phyloP scores from a whole-genome alignment of 2,113 vertebrate species.

The Rhea pennata region DNA sequence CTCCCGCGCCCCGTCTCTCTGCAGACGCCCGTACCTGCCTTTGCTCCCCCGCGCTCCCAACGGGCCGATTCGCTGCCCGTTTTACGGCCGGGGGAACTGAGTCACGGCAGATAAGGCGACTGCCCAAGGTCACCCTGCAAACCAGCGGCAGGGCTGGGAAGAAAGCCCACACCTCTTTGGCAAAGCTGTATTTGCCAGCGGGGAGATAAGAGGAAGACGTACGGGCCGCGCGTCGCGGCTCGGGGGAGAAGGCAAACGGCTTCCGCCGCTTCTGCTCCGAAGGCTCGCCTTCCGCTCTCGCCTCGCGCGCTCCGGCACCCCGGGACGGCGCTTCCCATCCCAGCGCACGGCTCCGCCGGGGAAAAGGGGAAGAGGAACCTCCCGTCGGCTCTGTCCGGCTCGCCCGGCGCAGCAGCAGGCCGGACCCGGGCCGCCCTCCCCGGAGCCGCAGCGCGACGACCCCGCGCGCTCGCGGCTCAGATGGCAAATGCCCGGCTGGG shows the following conservation, averaged over 20 bases:
- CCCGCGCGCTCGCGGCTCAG: rapidly evolving
- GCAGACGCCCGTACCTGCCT: too few species aligned
- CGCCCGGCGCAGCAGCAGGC: background rate
- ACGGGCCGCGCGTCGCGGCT: background rate
- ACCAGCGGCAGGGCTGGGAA: background rate
- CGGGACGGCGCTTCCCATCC: background rate
- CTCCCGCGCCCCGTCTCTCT: too few species aligned
- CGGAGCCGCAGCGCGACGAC: background rate
- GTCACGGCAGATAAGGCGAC: background rate
- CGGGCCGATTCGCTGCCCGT: background rate
- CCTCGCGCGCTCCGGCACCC: background rate
- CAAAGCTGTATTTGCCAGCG: background rate
- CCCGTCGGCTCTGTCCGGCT: background rate
- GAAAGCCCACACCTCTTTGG: background rate
- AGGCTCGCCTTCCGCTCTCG: too few species aligned
- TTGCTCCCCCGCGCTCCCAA: background rate
- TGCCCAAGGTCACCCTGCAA: background rate
- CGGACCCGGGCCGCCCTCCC: background rate
- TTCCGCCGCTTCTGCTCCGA: background rate
- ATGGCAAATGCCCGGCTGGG: rapidly evolving
- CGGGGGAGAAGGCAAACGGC: background rate
- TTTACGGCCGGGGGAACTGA: constrained; percentile 19
- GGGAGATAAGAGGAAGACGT: background rate
- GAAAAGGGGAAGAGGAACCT: constrained; percentile 39
- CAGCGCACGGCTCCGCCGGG: rapidly evolving